Evolutionary conservation across 2,113 vertebrate genomes (phyloP), one percentile per base, ranked within the genome.

Genomic region (Menidia beryllina): DNA sequence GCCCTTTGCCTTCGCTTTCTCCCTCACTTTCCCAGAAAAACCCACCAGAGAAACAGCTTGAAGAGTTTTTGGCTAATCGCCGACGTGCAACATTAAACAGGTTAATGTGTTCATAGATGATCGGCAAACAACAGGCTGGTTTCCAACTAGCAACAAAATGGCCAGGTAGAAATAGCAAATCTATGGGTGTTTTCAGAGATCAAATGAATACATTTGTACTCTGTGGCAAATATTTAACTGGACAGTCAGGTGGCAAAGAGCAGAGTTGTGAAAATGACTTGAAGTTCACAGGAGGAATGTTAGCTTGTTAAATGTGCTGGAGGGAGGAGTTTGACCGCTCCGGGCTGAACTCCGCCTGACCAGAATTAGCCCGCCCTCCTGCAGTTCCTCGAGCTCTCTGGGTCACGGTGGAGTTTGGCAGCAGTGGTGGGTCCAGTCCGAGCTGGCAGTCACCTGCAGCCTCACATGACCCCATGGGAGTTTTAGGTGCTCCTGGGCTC

Each of bases 281-380:
- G 61, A 79, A 58, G 77, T 75, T 84, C 79, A 59, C 43, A n/a
- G 54, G 7, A 82, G 75, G 83, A 88, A 86, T 86, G 79, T 79
- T 25, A 12, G 69, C 85, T 86, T 79, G 82, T 90, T 86, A 85
- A 86, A 78, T 47, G 74, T 61, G 56, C 50, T 65, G 55, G 71
- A 80, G 57, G 78, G 69, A 76, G 69, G 75, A 38, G 66, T 79
- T 69, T 59, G 72, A 58, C 75, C 23, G 69, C 65, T 50, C 45
- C 0, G 47, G 50, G 58, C 59, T 15, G 72, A 77, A 39, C 55
- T 54, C 69, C 83, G 69, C 74, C 71, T 71, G 67, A 73, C 62
- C 23, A 55, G 77, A 85, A 53, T 85, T 77, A 85, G 38, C 75
- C 15, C 4, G 25, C 60, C 70, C 72, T 64, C 78, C 78, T 38